Conservation (phyloP, 2,797 vertebrate species). For the Enteromius viviparus region DNA sequence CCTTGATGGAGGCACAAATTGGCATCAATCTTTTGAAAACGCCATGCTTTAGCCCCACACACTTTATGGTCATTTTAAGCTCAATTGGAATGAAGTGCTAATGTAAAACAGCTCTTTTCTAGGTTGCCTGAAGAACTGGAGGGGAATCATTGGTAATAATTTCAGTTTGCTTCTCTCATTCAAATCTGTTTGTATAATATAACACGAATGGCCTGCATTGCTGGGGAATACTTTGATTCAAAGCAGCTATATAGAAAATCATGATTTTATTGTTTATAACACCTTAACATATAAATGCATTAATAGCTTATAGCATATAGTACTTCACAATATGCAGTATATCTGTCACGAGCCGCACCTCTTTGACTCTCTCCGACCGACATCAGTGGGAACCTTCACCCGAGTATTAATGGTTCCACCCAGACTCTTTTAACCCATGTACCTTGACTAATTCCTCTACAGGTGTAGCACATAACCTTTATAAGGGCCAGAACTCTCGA, state of each 20-base stretch:
- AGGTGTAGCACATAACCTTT: too few species aligned
- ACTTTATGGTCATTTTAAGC: neutral
- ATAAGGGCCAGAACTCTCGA: too few species aligned
- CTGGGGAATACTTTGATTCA: neutral
- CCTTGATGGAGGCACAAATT: neutral
- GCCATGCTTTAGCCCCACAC: neutral
- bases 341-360: too few species aligned
- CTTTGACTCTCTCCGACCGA: too few species aligned
- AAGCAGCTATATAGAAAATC: neutral
- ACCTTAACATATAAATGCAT: neutral
- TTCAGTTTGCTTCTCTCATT: neutral
- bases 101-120: neutral
- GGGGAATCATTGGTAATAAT: neutral
- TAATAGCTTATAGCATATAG: neutral
- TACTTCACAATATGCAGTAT: neutral
- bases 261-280: neutral
- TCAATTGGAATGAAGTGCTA: neutral
- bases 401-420: too few species aligned
- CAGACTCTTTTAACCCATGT: too few species aligned
- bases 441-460: too few species aligned
- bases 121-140: neutral
- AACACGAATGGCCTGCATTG: neutral
- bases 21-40: neutral
- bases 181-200: neutral
- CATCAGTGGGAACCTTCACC: too few species aligned